Percentiles rank a stretch among this genome's conserved stretches.
phyloP scores from a whole-genome alignment of 2,113 vertebrate species.

The Pygoscelis adeliae region DNA sequence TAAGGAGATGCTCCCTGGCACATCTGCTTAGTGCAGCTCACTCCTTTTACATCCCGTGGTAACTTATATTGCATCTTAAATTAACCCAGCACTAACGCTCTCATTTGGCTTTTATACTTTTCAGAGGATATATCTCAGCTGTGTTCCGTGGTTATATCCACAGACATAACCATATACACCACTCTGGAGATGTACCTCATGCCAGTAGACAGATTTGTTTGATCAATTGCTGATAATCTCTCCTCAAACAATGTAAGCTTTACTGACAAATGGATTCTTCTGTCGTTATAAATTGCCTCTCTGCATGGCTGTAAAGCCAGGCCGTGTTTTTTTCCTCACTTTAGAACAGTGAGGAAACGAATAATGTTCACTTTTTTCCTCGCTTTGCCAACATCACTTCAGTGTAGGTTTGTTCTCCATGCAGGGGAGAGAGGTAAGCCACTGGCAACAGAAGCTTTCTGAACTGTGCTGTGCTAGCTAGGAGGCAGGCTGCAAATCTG shows the following conservation, averaged over 20 bases:
- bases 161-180: not conserved
- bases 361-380: too few species aligned
- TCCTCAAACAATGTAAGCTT: not conserved
- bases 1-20: not conserved
- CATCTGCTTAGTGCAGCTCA: not conserved
- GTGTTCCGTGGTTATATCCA: not conserved
- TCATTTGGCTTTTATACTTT: not conserved
- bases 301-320: not conserved
- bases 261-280: not conserved
- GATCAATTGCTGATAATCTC: not conserved
- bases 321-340: not conserved
- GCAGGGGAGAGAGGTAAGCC: not conserved
- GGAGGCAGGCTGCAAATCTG: slow-evolving; percentile 27
- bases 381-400: not conserved
- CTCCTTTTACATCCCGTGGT: not conserved
- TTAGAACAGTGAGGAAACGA: not conserved
- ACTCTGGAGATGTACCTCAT: not conserved
- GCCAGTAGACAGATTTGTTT: not conserved
- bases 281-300: not conserved
- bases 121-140: not conserved
- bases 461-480: not conserved
- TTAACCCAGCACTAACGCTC: not conserved
- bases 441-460: not conserved
- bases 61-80: slow-evolving; percentile 11
- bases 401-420: not conserved